phyloP scores from a whole-genome alignment of 2,113 vertebrate genomes.

The Bos taurus region DNA sequence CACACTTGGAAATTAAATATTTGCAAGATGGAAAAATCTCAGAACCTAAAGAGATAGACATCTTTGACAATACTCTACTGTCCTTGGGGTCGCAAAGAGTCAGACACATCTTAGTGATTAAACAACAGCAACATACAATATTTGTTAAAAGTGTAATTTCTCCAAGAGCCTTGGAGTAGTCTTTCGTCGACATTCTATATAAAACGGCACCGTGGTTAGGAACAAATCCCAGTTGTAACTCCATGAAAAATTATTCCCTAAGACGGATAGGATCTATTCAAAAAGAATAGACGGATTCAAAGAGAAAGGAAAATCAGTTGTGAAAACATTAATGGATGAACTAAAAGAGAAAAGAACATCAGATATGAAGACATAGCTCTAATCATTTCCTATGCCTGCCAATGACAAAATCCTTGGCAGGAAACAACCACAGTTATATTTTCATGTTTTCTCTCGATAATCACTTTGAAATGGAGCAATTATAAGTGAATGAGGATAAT shows the following conservation, averaged over 20 bases:
- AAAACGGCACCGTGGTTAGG: rapidly evolving
- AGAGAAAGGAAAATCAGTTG: not conserved
- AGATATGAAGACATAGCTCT: not conserved
- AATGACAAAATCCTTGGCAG: not conserved
- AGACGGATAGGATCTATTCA: not conserved
- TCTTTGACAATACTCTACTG: not conserved
- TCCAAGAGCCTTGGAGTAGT: not conserved
- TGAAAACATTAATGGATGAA: not conserved
- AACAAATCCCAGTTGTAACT: not conserved
- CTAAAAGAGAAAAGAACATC: not conserved
- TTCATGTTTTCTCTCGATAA: not conserved
- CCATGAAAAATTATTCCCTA: not conserved
- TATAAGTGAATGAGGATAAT: not conserved
- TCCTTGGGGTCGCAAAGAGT: not conserved
- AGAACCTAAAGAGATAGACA: not conserved
- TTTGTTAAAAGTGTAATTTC: not conserved
- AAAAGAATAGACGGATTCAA: not conserved
- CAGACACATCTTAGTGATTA: rapidly evolving
- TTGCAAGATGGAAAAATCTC: not conserved
- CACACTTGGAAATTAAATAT: not conserved
- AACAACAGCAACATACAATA: too few relatives aligned
- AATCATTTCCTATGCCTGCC: not conserved
- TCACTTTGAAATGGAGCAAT: not conserved
- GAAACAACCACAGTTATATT: not conserved
- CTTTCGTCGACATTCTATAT: not conserved